A percentile compares a stretch with the other conserved stretches of the same genome.
Evolutionary conservation across 2,113 vertebrate species (phyloP).

Genomic region (Xenopus tropicalis): UCB_Xtro_10.0 CM004446.2:31549501-31550000

Average conservation of each 20-base stretch:
- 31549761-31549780: constrained; percentile 77
- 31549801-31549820: constrained; percentile 62
- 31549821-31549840: constrained; percentile 66
- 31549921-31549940: too few relatives aligned
- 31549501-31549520: too few relatives aligned
- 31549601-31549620: constrained; percentile 65
- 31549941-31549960: too few relatives aligned
- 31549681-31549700: constrained; percentile 64
- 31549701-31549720: constrained; percentile 65
- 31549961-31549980: too few relatives aligned
- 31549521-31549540: too few relatives aligned
- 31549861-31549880: neutral
- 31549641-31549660: constrained; percentile 68
- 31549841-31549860: constrained; percentile 74
- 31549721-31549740: constrained; percentile 67
- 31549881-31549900: neutral
- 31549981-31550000: too few relatives aligned
- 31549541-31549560: too few relatives aligned
- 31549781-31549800: constrained; percentile 69
- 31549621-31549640: constrained; percentile 66
- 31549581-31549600: constrained; percentile 63
- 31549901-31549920: too few relatives aligned
- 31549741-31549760: constrained; percentile 65
- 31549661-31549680: constrained; percentile 72
- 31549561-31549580: neutral